phyloP scores from a whole-genome alignment of 2,113 vertebrate genomes.

The Ondatra zibethicus region DNA sequence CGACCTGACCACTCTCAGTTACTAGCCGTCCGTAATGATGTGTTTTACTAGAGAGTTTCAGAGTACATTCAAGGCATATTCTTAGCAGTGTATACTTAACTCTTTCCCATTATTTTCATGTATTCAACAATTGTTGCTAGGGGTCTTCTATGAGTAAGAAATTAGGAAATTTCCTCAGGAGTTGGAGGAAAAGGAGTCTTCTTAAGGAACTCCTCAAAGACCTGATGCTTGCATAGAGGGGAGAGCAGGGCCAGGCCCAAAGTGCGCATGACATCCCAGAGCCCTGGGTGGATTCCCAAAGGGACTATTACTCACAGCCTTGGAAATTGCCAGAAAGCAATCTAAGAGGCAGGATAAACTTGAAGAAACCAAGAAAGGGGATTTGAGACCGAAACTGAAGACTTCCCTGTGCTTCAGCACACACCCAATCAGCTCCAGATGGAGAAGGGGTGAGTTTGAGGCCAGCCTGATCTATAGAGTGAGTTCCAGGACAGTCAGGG shows the following conservation, averaged over 20 bases:
- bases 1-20: not conserved
- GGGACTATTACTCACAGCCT: not conserved
- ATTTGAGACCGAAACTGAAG: not conserved
- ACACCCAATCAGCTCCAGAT: not conserved
- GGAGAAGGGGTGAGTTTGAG: not conserved
- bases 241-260: not conserved
- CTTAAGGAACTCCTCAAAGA: not conserved
- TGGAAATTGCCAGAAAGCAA: constrained; percentile 2
- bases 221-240: not conserved
- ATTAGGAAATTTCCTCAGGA: not conserved
- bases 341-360: not conserved
- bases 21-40: not conserved
- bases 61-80: not conserved
- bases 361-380: constrained; percentile 14
- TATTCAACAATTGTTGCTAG: not conserved
- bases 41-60: not conserved
- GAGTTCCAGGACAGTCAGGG: not conserved
- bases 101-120: not conserved
- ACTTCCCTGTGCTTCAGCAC: not conserved
- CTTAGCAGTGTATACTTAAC: not conserved
- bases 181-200: not conserved
- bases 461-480: not conserved
- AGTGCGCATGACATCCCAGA: not conserved
- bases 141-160: not conserved
- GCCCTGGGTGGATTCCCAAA: not conserved